Evolutionary conservation across 2,113 vertebrate genomes (phyloP), one percentile per base, ranked within the genome.

Genomic region (Pterophyllum scalare): DNA sequence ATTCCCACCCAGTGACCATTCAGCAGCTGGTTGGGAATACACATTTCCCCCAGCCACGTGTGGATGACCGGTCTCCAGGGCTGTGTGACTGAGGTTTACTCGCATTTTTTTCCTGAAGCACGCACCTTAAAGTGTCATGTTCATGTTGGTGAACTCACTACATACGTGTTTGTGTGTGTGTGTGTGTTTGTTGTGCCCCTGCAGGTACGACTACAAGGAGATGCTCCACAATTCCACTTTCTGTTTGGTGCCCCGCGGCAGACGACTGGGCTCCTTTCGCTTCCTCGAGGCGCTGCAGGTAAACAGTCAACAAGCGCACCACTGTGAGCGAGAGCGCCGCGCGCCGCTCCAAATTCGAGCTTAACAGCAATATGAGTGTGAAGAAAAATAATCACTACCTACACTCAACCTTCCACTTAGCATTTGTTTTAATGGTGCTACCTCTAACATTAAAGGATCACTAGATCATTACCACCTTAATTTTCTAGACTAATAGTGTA

Each of bases 161-260:
- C 3, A 2, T 24, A 2, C 75, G 28, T 67, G 9, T 46, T 65
- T 35, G 1, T 77, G 38, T 33, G 31, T 33, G 38, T 33, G 31
- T 33, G 3, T 75, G 13, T 72, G 24, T 82, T 24, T 83, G 31
- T 28, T 87, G 58, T 88, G 52, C 89, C 6, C 88, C 52, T 80
- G 81, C 92, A 99, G 98, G 95, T 99, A 98, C 89, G 98, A 99
- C 96, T 99, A 99, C 96, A 97, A 97, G 93, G 98, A 99, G 95
- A 98, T 99, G 98, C 97, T 99, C 93, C 97, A 99, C 96, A 99
- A 99, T 96, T 98, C 98, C 96, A 99, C 98, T 96, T 99, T 99
- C 97, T 99, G 98, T 94, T 96, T 99, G 96, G 98, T 99, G 94
- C 98, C 98, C 83, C 97, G 98, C 72, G 98, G 98, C 92, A 97